These are phyloP conservation scores for Procambarus clarkii DNA, from an alignment of 1,140 invertebrate genomes.

Conservation along the genomic window DNA sequence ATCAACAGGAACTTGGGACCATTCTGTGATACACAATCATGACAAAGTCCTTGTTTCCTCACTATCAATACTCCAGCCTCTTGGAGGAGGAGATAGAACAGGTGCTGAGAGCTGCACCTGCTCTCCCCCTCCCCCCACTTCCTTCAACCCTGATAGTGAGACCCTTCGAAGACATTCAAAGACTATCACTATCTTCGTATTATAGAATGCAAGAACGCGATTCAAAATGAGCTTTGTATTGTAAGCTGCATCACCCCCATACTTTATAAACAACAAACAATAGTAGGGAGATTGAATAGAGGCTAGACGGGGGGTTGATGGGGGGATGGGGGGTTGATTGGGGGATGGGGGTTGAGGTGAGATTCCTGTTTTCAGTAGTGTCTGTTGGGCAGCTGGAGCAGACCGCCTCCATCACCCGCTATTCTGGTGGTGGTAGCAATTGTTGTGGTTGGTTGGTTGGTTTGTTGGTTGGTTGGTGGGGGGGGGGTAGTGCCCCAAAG, in stretches of 20 bases:
- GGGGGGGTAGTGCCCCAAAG: too few relatives aligned
- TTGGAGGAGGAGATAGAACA: not conserved
- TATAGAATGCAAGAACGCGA: not conserved
- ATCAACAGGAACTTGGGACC: too few relatives aligned
- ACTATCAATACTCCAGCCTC: not conserved
- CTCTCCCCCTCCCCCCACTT: too few relatives aligned
- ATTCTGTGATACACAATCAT: too few relatives aligned
- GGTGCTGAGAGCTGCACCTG: not conserved
- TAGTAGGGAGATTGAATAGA: too few relatives aligned
- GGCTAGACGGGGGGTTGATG: too few relatives aligned
- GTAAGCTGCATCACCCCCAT: too few relatives aligned
- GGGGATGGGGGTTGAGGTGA: not conserved
- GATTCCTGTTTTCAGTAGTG: constrained; percentile 47
- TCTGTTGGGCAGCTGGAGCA: not conserved
- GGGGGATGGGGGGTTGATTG: not conserved
- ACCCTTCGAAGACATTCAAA: not conserved
- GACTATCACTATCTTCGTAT: not conserved
- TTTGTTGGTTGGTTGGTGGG: too few relatives aligned
- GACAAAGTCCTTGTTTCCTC: not conserved
- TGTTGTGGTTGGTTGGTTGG: too few relatives aligned
- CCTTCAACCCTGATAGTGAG: not conserved
- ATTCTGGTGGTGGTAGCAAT: not conserved
- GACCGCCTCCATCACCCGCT: constrained; percentile 4
- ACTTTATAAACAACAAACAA: too few relatives aligned
- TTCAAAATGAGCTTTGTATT: not conserved